phyloP scores from a whole-genome alignment of 2,888 invertebrate species.

The Agonopterix heracliana region DNA sequence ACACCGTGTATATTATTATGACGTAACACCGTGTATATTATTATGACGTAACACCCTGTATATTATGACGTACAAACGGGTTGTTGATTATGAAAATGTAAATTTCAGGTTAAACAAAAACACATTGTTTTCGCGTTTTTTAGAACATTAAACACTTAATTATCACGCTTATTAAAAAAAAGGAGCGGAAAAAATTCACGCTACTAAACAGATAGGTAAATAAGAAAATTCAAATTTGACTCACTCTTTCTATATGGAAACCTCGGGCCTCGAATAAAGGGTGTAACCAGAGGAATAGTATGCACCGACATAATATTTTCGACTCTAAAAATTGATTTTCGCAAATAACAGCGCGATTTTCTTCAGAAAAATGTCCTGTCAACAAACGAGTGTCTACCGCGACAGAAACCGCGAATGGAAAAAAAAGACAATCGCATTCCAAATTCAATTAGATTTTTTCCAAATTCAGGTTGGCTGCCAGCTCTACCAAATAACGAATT shows the following conservation, averaged over 20 bases:
- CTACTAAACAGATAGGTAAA: too few species aligned
- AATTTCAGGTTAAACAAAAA: too few species aligned
- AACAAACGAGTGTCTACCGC: constrained; percentile 38
- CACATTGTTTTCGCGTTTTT: too few species aligned
- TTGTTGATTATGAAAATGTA: too few species aligned
- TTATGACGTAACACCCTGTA: too few species aligned
- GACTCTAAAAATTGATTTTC: constrained; percentile 18
- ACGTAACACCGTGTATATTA: too few species aligned
- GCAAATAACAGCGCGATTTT: constrained; percentile 23
- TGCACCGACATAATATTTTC: constrained; percentile 66
- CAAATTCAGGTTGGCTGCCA: constrained; percentile 3
- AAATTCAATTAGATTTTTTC: constrained; percentile 30
- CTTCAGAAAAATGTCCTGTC: constrained; percentile 21
- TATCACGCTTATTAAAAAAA: too few species aligned
- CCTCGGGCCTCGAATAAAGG: constrained; percentile 69
- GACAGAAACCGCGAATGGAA: constrained; percentile 48
- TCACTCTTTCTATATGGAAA: constrained; percentile 72
- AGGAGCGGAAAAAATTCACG: too few species aligned
- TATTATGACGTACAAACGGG: too few species aligned
- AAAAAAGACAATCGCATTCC: constrained; percentile 54
- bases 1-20: too few species aligned
- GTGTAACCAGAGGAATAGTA: constrained; percentile 66
- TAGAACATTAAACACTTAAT: too few species aligned
- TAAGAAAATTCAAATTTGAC: constrained; percentile 22
- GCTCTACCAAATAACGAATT: not conserved